Evolutionary conservation across 2,888 invertebrate genomes (phyloP), one percentile per base, ranked within the genome.

Genomic region (Sylvicola cinctus): DNA sequence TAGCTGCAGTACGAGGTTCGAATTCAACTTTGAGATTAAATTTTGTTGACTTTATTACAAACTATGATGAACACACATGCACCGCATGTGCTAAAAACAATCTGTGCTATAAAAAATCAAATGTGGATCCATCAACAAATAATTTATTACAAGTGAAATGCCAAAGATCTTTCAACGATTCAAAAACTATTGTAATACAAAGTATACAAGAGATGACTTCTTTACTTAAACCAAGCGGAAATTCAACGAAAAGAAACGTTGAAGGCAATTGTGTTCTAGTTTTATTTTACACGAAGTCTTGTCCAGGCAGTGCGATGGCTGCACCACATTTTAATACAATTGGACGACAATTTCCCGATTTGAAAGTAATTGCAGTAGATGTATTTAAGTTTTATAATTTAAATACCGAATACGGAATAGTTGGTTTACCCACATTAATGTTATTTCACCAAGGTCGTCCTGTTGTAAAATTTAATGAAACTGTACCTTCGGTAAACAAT

Each of bases 261-360:
- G 68, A 70, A 15, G 73, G 68, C 3, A 62, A 64, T 38, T 87
- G 87, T 55, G 68, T 81, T 2, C 55, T 87, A 14, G 74, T 91
- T 3, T 61, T 93, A 44, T 93, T 95, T 58, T 93, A 80, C 54
- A 81, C 91, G 0, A 73, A 74, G 41, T 78, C 79, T 50, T 95
- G 95, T 49, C 76, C 83, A 2, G 91, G 90, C 47, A 88, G 90
- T 47, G 81, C 84, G 13, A 70, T 76, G 50, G 80, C 87, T 6
- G 91, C 90, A 2, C 85, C 85, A 5, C 74, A 85, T 50, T 87
- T 77, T 48, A 95, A 95, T 62, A 83, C 90, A 1, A 54, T 95
- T 16, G 80, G 90, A 2, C 64, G 84, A 47, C 73, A 79, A 3
- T 95, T 83, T 57, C 85, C 88, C 2, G 73, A 75, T 44, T 64